Evolutionary conservation across 2,113 vertebrate species (phyloP).

Genomic region (Centropristis striata): DNA sequence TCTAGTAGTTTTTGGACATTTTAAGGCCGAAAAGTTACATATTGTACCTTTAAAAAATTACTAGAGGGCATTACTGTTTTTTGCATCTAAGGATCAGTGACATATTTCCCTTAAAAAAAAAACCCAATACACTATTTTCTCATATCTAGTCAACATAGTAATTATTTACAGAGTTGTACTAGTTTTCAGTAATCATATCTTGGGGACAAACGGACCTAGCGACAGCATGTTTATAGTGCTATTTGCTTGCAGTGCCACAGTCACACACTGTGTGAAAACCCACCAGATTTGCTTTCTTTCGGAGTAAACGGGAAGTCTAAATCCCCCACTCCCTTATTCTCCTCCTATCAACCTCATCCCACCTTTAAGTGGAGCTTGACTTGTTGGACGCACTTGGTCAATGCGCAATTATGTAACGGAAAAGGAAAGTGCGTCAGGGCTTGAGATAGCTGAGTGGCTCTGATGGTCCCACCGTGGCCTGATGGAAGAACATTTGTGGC

Average conservation of each 20-base stretch:
- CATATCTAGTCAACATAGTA: too few relatives aligned
- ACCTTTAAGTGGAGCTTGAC: constrained; percentile 45
- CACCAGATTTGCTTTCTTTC: constrained; percentile 5
- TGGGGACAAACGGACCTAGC: background rate
- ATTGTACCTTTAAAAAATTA: too few relatives aligned
- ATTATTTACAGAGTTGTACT: background rate
- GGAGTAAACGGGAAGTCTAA: background rate
- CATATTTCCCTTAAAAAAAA: background rate
- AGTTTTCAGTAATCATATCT: background rate
- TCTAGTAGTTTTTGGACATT: too few relatives aligned
- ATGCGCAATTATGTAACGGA: constrained; percentile 65
- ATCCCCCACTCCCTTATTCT: background rate
- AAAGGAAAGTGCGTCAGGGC: constrained; percentile 42
- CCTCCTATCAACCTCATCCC: constrained; percentile 32
- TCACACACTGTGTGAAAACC: background rate
- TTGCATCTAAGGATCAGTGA: background rate
- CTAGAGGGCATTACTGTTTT: too few relatives aligned
- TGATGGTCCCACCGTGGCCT: constrained; percentile 46
- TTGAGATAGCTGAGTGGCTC: constrained; percentile 53
- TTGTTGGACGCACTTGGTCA: constrained; percentile 32
- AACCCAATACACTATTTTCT: background rate
- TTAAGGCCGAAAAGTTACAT: too few relatives aligned
- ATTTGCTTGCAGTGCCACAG: background rate
- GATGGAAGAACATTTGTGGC: constrained; percentile 76
- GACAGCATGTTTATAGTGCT: background rate